Evolutionary conservation across 2,888 invertebrate species (phyloP), one percentile per base, ranked within the genome.

Genomic region (Smittia sp.): DNA sequence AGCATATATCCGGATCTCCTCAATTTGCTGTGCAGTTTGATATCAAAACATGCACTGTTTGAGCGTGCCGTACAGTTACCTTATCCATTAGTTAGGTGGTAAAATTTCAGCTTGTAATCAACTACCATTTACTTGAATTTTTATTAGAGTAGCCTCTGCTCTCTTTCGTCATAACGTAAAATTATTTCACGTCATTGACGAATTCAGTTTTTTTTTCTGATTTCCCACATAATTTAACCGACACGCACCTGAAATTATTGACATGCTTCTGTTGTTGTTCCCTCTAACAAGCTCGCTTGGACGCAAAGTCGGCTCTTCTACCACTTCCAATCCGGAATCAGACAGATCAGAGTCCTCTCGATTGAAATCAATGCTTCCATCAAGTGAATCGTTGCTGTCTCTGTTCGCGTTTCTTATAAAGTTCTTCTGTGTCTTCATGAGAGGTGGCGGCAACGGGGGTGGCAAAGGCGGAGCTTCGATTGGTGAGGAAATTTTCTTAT

Each of bases 291-390:
- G 80, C 75, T 89, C 89, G 0, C 89, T 88, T 13, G 89, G 89
- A 76, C 85, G 85, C 11, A 90, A 78, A 9, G 88, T 89, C 0
- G 89, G 89, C 79, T 90, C 90, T 76, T 89, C 90, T 1, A 89
- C 79, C 58, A 89, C 87, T 69, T 85, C 88, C 24, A 86, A 81
- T 11, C 84, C 83, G 0, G 82, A 83, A 77, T 83, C 83, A 0
- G 82, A 83, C 75, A 20, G 1, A 1, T 72, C 83, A 58, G n/a
- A 41, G n/a, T 22, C 58, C 6, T 52, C 27, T 25, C 24, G 27
- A 13, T 54, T 22, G 7, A 24, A 27, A 20, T 58, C 46, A 65
- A 20, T 22, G 62, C 39, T 39, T 32, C 74, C 68, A 63, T 69
- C 27, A 46, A 39, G 24, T 69, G 65, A 63, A 67, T 74, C 38